These are phyloP conservation scores for Anguilla megastoma DNA, from an alignment of 2,797 vertebrate genomes.

Conservation along the genomic window DNA sequence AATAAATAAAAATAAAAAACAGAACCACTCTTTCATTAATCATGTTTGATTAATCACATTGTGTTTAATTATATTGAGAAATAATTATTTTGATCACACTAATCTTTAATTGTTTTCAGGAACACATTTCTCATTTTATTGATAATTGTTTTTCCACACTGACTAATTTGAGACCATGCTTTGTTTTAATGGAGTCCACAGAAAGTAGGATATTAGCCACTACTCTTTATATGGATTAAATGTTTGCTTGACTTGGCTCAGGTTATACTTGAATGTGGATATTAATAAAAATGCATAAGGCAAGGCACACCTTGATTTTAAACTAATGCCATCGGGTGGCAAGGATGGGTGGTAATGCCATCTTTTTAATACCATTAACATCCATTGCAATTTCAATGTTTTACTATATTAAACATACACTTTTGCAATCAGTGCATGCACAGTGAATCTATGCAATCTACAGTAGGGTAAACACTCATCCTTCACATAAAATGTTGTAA, in stretches of 20 bases:
- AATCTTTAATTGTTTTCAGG: background rate
- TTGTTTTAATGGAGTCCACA: background rate
- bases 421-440: background rate
- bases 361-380: background rate
- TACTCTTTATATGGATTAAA: background rate
- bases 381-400: background rate
- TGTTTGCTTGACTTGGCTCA: background rate
- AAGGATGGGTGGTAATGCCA: background rate
- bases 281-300: background rate
- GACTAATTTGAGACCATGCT: background rate
- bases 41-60: background rate
- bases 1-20: background rate
- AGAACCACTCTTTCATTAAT: background rate
- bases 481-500: background rate
- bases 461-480: background rate
- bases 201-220: background rate
- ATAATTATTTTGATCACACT: background rate
- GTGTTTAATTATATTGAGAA: background rate
- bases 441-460: background rate
- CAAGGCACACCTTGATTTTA: background rate
- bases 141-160: background rate
- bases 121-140: background rate
- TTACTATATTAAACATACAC: background rate
- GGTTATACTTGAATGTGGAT: background rate
- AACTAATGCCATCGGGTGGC: background rate